Evolutionary conservation across 2,113 vertebrate species (phyloP).

Genomic region (Dissostichus mawsoni): DNA sequence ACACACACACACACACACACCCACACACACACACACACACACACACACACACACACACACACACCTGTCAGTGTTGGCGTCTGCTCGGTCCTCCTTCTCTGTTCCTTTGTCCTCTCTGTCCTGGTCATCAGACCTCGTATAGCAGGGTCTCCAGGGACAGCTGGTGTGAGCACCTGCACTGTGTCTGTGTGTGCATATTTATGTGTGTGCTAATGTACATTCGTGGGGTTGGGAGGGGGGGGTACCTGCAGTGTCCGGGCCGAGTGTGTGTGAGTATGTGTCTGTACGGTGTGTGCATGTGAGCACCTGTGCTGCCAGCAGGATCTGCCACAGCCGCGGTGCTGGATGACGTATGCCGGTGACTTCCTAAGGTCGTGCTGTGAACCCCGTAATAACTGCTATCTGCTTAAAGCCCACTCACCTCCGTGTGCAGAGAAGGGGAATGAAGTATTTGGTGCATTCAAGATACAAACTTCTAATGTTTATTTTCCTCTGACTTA

Average conservation of each 20-base stretch:
- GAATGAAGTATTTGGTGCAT: conserved; percentile 5
- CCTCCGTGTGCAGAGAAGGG: neutral
- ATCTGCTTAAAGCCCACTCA: conserved; percentile 40
- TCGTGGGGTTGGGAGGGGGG: conserved; percentile 29
- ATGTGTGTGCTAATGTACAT: conserved; percentile 42
- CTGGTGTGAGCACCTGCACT: conserved; percentile 72
- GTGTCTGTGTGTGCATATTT: conserved; percentile 23
- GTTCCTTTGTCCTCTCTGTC: conserved; percentile 69
- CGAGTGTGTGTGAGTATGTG: conserved; percentile 27
- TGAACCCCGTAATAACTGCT: conserved; percentile 50
- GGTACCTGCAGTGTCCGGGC: conserved; percentile 45
- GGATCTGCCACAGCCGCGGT: conserved; percentile 54
- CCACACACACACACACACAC: too few relatives aligned
- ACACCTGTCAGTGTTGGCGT: conserved; percentile 57
- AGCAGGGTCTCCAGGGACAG: conserved; percentile 67
- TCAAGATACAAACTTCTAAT: neutral
- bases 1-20: conserved; percentile 64
- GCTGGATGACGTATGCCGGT: conserved; percentile 59
- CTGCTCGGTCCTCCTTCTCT: conserved; percentile 50
- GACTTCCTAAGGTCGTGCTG: conserved; percentile 65
- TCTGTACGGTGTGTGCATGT: conserved; percentile 32
- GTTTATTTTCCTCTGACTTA: too few relatives aligned
- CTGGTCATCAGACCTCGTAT: conserved; percentile 56
- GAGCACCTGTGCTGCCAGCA: conserved; percentile 77
- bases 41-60: conserved; percentile 3